phyloP scores from a whole-genome alignment of 1,140 invertebrate species.

The Solenopsis fugax region DNA sequence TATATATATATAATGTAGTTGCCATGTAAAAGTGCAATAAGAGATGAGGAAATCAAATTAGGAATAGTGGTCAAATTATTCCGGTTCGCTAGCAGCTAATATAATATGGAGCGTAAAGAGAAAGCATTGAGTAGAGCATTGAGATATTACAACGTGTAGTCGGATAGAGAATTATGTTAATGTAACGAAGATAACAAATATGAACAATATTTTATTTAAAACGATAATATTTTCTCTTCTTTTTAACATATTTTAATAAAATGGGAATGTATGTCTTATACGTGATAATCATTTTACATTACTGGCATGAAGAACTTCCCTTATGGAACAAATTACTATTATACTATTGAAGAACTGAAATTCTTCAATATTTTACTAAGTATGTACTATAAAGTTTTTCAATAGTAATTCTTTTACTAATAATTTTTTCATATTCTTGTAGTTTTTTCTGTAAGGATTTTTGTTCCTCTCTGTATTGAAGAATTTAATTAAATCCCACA shows the following conservation, averaged over 20 bases:
- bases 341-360: no score
- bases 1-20: no score
- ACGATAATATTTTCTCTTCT: not conserved
- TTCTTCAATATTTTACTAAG: no score
- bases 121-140: conserved; percentile 3
- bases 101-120: conserved; percentile 52
- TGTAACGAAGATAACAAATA: not conserved
- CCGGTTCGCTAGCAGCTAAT: not conserved
- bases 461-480: not conserved
- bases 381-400: no score
- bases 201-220: not conserved
- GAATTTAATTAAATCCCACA: not conserved
- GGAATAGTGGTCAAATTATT: conserved; percentile 19
- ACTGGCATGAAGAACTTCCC: not conserved
- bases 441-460: no score
- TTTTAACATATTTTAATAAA: not conserved
- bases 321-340: no score
- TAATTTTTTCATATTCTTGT: no score
- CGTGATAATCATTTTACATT: not conserved
- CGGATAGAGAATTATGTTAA: conserved; percentile 25
- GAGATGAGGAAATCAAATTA: conserved; percentile 23
- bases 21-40: not conserved
- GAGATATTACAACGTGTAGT: conserved; percentile 1
- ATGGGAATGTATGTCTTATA: not conserved
- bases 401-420: no score